These are phyloP conservation scores for Musca vetustissima DNA, from an alignment of 1,140 invertebrate species.

Conservation along the genomic window DNA sequence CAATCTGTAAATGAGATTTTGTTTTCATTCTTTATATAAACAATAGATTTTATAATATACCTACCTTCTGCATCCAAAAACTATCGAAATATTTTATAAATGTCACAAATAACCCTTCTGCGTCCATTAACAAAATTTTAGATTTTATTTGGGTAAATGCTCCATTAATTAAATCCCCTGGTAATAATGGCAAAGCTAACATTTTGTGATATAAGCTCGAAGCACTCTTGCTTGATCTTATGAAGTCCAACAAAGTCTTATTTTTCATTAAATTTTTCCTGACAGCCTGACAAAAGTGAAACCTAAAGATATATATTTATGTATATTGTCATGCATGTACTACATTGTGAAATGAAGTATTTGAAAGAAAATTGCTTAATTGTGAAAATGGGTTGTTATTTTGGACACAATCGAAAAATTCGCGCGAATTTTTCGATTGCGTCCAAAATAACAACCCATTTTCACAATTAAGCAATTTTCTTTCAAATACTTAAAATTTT, in stretches of 20 bases:
- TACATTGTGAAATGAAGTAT: no score
- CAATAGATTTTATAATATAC: background rate
- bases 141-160: background rate
- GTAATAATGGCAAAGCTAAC: background rate
- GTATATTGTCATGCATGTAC: no score
- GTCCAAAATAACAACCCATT: no score
- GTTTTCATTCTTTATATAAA: no score
- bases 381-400: no score
- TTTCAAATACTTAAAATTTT: no score
- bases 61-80: background rate
- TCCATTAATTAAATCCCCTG: background rate
- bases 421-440: no score
- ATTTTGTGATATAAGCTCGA: background rate
- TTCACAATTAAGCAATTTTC: no score
- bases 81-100: constrained; percentile 1
- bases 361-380: no score
- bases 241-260: background rate
- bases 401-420: no score
- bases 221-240: background rate
- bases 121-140: constrained; percentile 1
- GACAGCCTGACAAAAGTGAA: background rate
- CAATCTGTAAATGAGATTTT: background rate
- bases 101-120: background rate
- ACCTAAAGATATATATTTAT: background rate
- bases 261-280: background rate